Conservation (phyloP, 2,888 invertebrate genomes). For the Kryphioiulus occultus region DNA sequence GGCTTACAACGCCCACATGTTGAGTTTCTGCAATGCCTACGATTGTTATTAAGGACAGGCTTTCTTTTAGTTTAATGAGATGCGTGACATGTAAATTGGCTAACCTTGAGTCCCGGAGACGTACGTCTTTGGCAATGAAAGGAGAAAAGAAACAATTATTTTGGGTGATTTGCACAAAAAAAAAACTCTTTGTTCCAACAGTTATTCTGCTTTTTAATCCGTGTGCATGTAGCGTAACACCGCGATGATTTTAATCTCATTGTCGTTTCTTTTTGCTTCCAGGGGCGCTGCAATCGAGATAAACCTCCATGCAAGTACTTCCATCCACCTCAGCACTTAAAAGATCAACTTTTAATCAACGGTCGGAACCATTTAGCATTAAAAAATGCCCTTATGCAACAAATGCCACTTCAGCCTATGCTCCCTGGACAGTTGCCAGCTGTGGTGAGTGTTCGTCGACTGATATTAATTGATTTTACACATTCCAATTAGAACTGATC, state of each 20-base stretch:
- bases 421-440: conserved; percentile 89
- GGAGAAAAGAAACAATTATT: neutral
- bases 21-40: neutral
- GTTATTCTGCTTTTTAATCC: neutral
- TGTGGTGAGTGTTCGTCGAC: conserved; percentile 76
- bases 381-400: conserved; percentile 97
- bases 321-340: conserved; percentile 99
- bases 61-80: neutral
- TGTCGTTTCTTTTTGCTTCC: conserved; percentile 62
- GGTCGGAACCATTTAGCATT: conserved; percentile 99
- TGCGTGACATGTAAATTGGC: conserved; percentile 5
- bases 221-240: neutral
- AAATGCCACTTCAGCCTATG: conserved; percentile 92
- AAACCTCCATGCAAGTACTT: conserved; percentile 99
- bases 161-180: neutral
- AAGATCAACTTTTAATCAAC: conserved; percentile 99
- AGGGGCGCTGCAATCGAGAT: conserved; percentile 99
- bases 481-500: neutral
- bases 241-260: neutral
- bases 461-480: conserved; percentile 27
- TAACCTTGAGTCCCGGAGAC: neutral
- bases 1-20: neutral
- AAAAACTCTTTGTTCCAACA: neutral
- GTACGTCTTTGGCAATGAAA: neutral
- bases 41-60: neutral